Evolutionary conservation across 2,888 invertebrate genomes (phyloP).

Genomic region (Morpho achilles): DNA sequence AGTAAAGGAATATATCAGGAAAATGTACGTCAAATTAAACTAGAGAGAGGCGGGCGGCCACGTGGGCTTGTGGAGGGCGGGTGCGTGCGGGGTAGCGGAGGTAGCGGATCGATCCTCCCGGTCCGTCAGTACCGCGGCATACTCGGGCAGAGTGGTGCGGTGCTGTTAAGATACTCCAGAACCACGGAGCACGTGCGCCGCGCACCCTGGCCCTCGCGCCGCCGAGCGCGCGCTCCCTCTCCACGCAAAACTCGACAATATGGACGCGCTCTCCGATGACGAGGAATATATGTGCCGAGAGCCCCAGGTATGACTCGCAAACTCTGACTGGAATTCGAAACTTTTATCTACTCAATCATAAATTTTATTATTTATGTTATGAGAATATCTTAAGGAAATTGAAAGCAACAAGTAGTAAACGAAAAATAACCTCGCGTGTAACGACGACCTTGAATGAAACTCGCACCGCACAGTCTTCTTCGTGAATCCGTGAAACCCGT

Average conservation of each 20-base stretch:
- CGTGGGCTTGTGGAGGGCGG: conserved; percentile 36
- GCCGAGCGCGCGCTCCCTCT: conserved; percentile 54
- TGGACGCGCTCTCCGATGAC: conserved; percentile 77
- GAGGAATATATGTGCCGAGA: conserved; percentile 70
- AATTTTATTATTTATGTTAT: conserved; percentile 7
- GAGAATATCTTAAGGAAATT: conserved; percentile 17
- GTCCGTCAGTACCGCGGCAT: conserved; percentile 63
- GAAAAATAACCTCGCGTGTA: conserved; percentile 56
- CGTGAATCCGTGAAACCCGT: conserved; percentile 1
- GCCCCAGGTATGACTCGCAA: conserved; percentile 54
- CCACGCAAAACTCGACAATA: conserved; percentile 46
- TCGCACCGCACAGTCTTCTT: conserved; percentile 45
- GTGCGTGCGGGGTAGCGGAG: conserved; percentile 44
- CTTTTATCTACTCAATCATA: conserved; percentile 17
- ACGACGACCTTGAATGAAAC: conserved; percentile 58
- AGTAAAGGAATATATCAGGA: not conserved
- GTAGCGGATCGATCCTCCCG: conserved; percentile 58
- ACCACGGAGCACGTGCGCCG: conserved; percentile 63
- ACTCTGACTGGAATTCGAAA: conserved; percentile 10
- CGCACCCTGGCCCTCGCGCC: conserved; percentile 64
- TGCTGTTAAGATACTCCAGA: conserved; percentile 54
- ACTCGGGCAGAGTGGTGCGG: conserved; percentile 72
- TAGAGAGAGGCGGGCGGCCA: conserved; percentile 30
- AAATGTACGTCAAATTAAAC: conserved; percentile 3
- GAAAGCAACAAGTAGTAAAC: conserved; percentile 63